A percentile compares a stretch with the other conserved stretches of the same genome.
These are phyloP conservation scores for Marmota monax DNA, from an alignment of 2,113 vertebrate species.

Conservation along the genomic window DNA sequence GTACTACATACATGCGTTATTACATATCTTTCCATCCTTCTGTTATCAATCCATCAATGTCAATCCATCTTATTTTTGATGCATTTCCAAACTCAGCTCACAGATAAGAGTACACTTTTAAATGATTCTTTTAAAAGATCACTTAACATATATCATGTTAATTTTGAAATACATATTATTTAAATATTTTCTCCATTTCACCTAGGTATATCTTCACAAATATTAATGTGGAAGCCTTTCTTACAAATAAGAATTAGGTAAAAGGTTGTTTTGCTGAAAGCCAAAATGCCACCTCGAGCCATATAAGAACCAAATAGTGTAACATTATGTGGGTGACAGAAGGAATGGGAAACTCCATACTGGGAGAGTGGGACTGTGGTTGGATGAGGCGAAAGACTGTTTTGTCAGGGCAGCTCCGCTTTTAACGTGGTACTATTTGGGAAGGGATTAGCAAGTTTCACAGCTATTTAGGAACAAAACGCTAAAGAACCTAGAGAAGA, in stretches of 20 bases:
- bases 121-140: slow-evolving; percentile 30
- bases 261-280: neutral
- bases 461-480: slow-evolving; percentile 57
- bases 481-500: neutral
- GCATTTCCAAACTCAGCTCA: slow-evolving; percentile 27
- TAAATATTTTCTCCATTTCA: slow-evolving; percentile 29
- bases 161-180: neutral
- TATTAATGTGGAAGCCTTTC: neutral
- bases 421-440: slow-evolving; percentile 2
- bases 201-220: neutral
- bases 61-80: neutral
- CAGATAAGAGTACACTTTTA: neutral
- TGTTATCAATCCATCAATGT: neutral
- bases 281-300: neutral
- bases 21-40: neutral
- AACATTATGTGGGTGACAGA: neutral
- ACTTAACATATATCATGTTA: neutral
- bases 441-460: slow-evolving; percentile 66
- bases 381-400: neutral
- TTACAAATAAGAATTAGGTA: neutral
- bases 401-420: neutral
- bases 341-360: neutral
- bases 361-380: neutral
- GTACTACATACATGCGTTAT: neutral
- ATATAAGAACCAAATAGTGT: neutral